Evolutionary conservation across 2,888 invertebrate species (phyloP), one percentile per base, ranked within the genome.

Genomic region (Tiphia femorata): DNA sequence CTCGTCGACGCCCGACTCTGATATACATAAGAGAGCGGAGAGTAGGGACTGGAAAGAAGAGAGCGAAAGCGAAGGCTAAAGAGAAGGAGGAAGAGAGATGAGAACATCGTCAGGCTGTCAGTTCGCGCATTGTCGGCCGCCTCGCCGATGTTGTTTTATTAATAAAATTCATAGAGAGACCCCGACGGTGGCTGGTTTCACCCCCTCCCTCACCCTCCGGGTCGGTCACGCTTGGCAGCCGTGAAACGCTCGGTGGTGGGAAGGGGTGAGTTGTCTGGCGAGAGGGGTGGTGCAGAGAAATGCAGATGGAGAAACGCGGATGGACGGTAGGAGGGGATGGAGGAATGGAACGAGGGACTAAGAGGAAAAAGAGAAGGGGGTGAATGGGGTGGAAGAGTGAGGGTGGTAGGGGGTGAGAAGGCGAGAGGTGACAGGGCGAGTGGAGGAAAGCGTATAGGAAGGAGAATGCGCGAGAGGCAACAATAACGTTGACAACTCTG

Each of bases 401-500:
- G 57, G 21, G 43, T 21, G 42, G 16, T 49, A 3, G 23, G 46
- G 33, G 33, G 12, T 33, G 33, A 23, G 23, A 42, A 30, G 43
- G 43, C 41, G 30, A 40, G 42, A 23, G 35, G 49, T n/a, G 43
- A 42, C 1, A 33, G 19, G 30, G 20, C 25, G 42, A 37, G 54
- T 56, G 51, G 27, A 50, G 47, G 52, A 41, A 20, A 41, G 23
- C 14, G 12, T 14, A 29, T 35, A 19, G 12, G 23, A 16, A 19
- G 41, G 29, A 40, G 46, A 20, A 51, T 37, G 42, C 46, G 61
- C 77, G 70, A 64, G 67, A 70, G 70, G 70, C 64, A 77, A 78
- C 70, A 79, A 78, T 76, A 78, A 77, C 72, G 68, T 73, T 75
- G 76, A 76, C 78, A 75, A 77, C 73, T 75, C 72, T 76, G 79